A percentile compares a stretch with the other conserved stretches of the same genome.
These are phyloP conservation scores for Lobophora halterata DNA, from an alignment of 2,888 invertebrate species.

Conservation along the genomic window DNA sequence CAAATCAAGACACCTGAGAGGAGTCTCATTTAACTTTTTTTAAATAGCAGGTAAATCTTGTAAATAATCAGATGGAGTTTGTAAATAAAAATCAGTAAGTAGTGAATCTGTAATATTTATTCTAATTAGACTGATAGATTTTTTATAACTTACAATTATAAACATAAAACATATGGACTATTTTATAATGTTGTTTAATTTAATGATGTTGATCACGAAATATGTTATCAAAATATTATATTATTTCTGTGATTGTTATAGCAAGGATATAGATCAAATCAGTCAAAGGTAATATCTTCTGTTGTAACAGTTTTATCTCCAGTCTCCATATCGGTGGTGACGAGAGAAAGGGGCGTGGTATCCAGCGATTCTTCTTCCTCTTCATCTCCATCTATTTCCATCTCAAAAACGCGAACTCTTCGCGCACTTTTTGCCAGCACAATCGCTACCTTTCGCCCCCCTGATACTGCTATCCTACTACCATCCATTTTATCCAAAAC, in stretches of 20 bases:
- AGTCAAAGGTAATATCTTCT: conserved; percentile 41
- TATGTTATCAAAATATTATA: too few species aligned
- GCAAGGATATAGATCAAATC: too few species aligned
- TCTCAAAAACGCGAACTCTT: conserved; percentile 93
- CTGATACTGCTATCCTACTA: conserved; percentile 90
- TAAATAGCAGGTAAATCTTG: conserved; percentile 20
- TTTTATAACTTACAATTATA: too few species aligned
- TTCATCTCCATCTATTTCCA: conserved; percentile 96
- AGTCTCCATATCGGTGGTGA: conserved; percentile 49
- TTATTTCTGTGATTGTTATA: too few species aligned
- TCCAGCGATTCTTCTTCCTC: conserved; percentile 86
- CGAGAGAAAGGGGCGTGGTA: conserved; percentile 62
- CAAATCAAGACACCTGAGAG: conserved; percentile 74
- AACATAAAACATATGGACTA: too few species aligned
- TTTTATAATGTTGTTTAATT: too few species aligned
- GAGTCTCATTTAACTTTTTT: conserved; percentile 56
- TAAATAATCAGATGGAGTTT: conserved; percentile 20
- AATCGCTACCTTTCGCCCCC: conserved; percentile 90
- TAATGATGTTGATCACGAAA: too few species aligned
- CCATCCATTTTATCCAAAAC: conserved; percentile 85
- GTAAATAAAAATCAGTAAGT: neutral
- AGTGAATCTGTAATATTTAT: too few species aligned
- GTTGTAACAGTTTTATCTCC: conserved; percentile 44
- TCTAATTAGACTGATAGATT: too few species aligned
- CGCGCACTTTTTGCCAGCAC: conserved; percentile 89